Conservation (phyloP, 2,888 invertebrate genomes). For the Cephus pulcher region DNA sequence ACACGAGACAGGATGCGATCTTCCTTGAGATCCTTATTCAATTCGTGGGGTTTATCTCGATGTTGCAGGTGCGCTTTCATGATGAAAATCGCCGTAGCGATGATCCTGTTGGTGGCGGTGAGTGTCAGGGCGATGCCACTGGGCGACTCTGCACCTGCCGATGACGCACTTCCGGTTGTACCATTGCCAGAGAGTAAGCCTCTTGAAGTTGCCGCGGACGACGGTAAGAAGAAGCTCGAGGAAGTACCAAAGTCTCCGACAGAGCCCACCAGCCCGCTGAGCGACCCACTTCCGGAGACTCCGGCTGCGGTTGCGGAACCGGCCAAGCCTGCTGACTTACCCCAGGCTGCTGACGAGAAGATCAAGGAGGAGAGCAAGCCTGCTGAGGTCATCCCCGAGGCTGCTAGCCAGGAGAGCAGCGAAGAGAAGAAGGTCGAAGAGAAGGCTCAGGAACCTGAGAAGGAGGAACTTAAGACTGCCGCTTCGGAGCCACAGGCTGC, state of each 20-base stretch:
- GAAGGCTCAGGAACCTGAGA: slow-evolving; percentile 31
- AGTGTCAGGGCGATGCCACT: slow-evolving; percentile 72
- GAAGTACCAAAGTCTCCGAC: slow-evolving; percentile 20
- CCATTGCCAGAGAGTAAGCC: slow-evolving; percentile 51
- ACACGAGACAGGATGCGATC: neutral
- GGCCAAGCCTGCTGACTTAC: slow-evolving; percentile 19
- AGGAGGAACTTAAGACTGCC: slow-evolving; percentile 32
- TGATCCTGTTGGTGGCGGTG: slow-evolving; percentile 72
- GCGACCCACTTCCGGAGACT: slow-evolving; percentile 16
- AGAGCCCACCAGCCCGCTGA: slow-evolving; percentile 21
- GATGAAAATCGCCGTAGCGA: slow-evolving; percentile 53
- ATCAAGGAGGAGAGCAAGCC: slow-evolving; percentile 4
- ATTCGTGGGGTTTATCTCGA: neutral
- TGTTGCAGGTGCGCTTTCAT: slow-evolving; percentile 29
- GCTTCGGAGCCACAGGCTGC: slow-evolving; percentile 17
- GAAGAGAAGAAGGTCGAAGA: slow-evolving; percentile 42
- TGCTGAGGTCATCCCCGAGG: slow-evolving; percentile 22
- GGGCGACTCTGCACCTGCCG: slow-evolving; percentile 68
- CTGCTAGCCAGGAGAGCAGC: slow-evolving; percentile 26
- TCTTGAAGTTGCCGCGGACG: slow-evolving; percentile 45
- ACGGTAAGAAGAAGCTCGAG: slow-evolving; percentile 58
- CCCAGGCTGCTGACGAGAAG: neutral
- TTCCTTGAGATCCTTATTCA: neutral
- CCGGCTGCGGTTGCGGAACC: slow-evolving; percentile 10
- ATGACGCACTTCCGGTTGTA: slow-evolving; percentile 52